Evolutionary conservation across 2,888 invertebrate species (phyloP), one percentile per base, ranked within the genome.

Genomic region (Blastobasis adustella): DNA sequence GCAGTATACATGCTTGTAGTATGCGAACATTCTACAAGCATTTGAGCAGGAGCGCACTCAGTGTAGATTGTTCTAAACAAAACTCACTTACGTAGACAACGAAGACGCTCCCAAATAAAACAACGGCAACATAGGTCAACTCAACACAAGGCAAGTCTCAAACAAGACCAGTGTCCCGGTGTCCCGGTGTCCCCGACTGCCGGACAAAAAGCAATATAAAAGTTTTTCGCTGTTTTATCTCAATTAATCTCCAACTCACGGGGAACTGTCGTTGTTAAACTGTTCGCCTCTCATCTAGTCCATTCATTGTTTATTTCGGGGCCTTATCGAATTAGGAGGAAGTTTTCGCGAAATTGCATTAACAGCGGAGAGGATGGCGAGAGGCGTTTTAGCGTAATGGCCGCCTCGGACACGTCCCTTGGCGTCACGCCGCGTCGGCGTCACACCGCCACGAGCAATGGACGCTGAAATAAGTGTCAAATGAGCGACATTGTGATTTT

Each of bases 341-440:
- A 76, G 70, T 76, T 78, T 66, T 66, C 58, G 62, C 64, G 70
- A 73, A 74, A 78, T 79, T 72, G 73, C 73, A 77, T 78, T 76
- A 78, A 66, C 72, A 68, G 69, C 60, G 65, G 67, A 72, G 69
- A 69, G 69, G 69, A 64, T 61, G 64, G 62, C 58, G 58, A 58
- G 65, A 68, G 71, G 66, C 72, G 66, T 70, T 78, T 72, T 69
- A 71, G 73, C 69, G 70, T 73, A 76, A 79, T 74, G 72, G 70
- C 64, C 59, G 58, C 60, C 62, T 57, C 63, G 63, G 62, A 63
- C 63, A 61, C 60, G 63, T 68, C 73, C 71, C 71, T 61, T 50
- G 71, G 57, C 65, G 71, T 73, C 75, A 75, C 73, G 58, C 52
- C 54, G 59, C 59, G 42, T 6, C 42, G 23, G 23, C 23, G 23